phyloP scores from a whole-genome alignment of 2,888 invertebrate genomes.

The Sphinx pinastri region DNA sequence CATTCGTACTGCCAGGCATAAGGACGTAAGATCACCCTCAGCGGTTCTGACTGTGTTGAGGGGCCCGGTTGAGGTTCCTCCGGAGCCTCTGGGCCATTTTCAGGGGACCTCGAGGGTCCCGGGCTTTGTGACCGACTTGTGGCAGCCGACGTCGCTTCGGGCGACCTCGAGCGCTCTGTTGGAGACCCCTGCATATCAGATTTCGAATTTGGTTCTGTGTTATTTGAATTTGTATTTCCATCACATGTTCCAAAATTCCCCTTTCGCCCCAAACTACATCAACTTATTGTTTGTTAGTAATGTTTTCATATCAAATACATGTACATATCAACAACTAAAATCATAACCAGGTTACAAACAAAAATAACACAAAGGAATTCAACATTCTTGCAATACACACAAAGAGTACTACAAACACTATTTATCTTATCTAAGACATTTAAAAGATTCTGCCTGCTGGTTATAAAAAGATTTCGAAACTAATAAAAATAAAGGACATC shows the following conservation, averaged over 20 bases:
- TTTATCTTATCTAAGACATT: slow-evolving; percentile 50
- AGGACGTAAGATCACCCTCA: slow-evolving; percentile 80
- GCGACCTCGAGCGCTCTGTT: slow-evolving; percentile 64
- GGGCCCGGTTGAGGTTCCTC: slow-evolving; percentile 66
- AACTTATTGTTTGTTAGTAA: background rate
- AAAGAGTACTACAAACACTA: slow-evolving; percentile 44
- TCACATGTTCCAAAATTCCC: background rate
- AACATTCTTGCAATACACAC: slow-evolving; percentile 60
- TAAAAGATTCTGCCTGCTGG: slow-evolving; percentile 22
- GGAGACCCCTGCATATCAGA: slow-evolving; percentile 60
- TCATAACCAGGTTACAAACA: slow-evolving; percentile 35
- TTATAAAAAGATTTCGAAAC: slow-evolving; percentile 15
- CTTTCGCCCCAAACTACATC: background rate
- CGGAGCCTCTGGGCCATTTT: slow-evolving; percentile 46
- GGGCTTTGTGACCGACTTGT: slow-evolving; percentile 56
- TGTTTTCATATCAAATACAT: slow-evolving; percentile 6
- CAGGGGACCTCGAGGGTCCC: slow-evolving; percentile 50
- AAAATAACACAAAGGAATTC: slow-evolving; percentile 69
- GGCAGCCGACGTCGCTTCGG: slow-evolving; percentile 56
- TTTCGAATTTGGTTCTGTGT: slow-evolving; percentile 39
- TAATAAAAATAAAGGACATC: background rate
- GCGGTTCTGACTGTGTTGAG: slow-evolving; percentile 66
- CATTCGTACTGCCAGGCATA: slow-evolving; percentile 83
- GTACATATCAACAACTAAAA: slow-evolving; percentile 8
- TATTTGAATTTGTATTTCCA: slow-evolving; percentile 32